A percentile compares a stretch with the other conserved stretches of the same genome.
phyloP scores from a whole-genome alignment of 37 sponge, comb jelly and placozoan genomes.

The Chondrilla cf. caribensis region DNA sequence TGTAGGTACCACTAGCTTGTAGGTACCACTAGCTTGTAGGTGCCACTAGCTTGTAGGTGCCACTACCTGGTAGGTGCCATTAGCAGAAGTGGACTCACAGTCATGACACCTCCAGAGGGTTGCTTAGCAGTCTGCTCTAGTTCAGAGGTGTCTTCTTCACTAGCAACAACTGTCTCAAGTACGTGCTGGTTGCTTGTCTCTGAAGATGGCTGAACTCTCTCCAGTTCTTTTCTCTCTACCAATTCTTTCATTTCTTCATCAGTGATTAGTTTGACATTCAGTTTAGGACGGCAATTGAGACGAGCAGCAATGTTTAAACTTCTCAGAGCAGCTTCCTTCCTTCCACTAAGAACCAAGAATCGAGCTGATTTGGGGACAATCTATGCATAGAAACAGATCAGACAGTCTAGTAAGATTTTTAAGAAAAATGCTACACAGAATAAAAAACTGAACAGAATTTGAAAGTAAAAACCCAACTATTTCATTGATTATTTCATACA shows the following conservation, averaged over 20 bases:
- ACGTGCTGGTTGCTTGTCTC: background rate
- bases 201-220: background rate
- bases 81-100: too few species aligned
- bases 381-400: conserved; percentile 27
- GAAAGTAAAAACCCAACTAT: too few species aligned
- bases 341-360: conserved; percentile 52
- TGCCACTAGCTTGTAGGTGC: too few species aligned
- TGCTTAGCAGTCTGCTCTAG: too few species aligned
- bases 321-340: conserved; percentile 51
- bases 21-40: too few species aligned
- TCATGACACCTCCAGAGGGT: too few species aligned
- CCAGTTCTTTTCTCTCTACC: background rate
- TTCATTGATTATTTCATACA: too few species aligned
- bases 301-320: conserved; percentile 50
- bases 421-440: background rate
- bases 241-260: conserved; percentile 54
- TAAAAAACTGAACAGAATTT: too few species aligned
- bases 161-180: background rate
- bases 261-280: conserved; percentile 38
- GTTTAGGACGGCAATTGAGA: conserved; percentile 44
- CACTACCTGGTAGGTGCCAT: too few species aligned
- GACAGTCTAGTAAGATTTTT: too few species aligned
- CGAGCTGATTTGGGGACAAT: conserved; percentile 73
- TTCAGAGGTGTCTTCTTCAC: background rate
- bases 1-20: too few species aligned